phyloP scores from a whole-genome alignment of 2,888 invertebrate genomes.

The Conus canariensis region DNA sequence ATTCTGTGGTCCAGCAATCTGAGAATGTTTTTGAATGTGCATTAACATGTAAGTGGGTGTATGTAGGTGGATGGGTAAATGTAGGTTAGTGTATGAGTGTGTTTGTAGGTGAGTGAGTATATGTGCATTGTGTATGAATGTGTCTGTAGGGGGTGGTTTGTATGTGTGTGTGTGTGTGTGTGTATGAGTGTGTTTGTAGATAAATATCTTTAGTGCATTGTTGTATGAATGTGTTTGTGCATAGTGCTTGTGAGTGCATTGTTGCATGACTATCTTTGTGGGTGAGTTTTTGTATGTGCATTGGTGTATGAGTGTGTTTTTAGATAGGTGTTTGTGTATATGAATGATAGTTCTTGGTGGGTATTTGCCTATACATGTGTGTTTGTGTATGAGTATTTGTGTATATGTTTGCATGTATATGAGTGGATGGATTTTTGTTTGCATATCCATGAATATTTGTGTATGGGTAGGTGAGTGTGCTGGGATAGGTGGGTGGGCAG shows the following conservation, averaged over 20 bases:
- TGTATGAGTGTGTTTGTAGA: neutral
- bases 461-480: neutral
- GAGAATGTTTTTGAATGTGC: too few species aligned
- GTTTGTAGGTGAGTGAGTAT: too few species aligned
- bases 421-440: neutral
- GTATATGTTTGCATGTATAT: slow-evolving; percentile 22
- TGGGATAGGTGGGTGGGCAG: neutral
- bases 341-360: neutral
- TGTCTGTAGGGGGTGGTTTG: too few species aligned
- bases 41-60: too few species aligned
- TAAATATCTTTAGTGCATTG: neutral
- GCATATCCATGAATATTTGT: neutral
- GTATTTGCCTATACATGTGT: neutral
- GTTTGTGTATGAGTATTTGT: slow-evolving; percentile 10
- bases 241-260: neutral
- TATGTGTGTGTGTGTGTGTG: neutral
- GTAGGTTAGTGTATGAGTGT: too few species aligned
- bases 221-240: neutral
- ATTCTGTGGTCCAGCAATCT: too few species aligned
- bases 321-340: neutral
- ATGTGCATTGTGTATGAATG: too few species aligned
- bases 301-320: neutral
- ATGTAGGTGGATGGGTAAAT: too few species aligned
- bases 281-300: neutral
- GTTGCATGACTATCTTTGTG: neutral